A percentile compares a stretch with the other conserved stretches of the same genome.
Conservation (phyloP, 1,140 invertebrate species). For the Chrysopa pallens region DNA sequence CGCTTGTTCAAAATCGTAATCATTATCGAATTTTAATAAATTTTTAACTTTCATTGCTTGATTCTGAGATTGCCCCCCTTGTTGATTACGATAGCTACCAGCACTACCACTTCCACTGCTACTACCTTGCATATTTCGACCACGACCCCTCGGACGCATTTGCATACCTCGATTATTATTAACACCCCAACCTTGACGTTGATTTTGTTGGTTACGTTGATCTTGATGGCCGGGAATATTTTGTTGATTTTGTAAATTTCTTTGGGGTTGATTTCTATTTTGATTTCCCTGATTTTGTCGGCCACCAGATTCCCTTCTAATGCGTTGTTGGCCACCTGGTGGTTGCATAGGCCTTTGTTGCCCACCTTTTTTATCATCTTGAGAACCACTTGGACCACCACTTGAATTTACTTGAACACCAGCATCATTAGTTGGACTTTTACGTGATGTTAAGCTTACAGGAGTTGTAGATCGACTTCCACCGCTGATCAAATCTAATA, state of each 20-base stretch:
- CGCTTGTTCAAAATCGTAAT: slow-evolving; percentile 95
- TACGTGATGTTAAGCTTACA: slow-evolving; percentile 42
- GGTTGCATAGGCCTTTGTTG: slow-evolving; percentile 17
- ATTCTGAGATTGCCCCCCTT: slow-evolving; percentile 19
- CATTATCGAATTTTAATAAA: slow-evolving; percentile 81
- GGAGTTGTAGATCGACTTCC: slow-evolving; percentile 56
- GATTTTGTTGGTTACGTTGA: slow-evolving; percentile 16
- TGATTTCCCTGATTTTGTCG: slow-evolving; percentile 13
- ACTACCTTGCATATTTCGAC: slow-evolving; percentile 19
- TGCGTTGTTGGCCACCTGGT: slow-evolving; percentile 13
- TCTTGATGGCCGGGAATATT: slow-evolving; percentile 8
- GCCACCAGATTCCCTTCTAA: slow-evolving; percentile 16
- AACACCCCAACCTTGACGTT: slow-evolving; percentile 16
- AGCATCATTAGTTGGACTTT: slow-evolving; percentile 70
- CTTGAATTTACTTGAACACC: slow-evolving; percentile 43
- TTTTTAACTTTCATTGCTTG: slow-evolving; percentile 33
- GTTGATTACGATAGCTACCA: slow-evolving; percentile 23
- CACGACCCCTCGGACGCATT: slow-evolving; percentile 19
- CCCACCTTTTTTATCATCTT: slow-evolving; percentile 14
- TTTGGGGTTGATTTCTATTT: slow-evolving; percentile 19
- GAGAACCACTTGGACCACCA: slow-evolving; percentile 8
- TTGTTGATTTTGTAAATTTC: slow-evolving; percentile 12
- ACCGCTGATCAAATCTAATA: slow-evolving; percentile 59
- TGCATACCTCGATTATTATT: slow-evolving; percentile 19
- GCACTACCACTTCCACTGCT: slow-evolving; percentile 20